Evolutionary conservation across 1,140 invertebrate species (phyloP).

Genomic region (Hydropsyche tenuis): DNA sequence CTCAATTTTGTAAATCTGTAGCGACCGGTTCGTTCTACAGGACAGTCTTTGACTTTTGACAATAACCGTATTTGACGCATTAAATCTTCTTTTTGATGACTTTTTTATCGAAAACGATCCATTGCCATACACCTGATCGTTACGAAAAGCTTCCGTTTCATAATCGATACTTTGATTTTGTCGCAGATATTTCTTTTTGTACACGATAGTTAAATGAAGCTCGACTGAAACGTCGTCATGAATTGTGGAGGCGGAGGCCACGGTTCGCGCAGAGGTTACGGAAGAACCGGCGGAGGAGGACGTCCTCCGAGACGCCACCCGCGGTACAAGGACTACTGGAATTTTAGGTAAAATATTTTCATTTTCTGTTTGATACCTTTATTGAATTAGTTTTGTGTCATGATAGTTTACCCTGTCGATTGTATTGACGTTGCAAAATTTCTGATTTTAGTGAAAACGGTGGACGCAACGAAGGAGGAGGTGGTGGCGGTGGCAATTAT

Average conservation of each 20-base stretch:
- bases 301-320: slow-evolving; percentile 45
- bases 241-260: slow-evolving; percentile 45
- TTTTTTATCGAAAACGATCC: no score
- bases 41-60: no score
- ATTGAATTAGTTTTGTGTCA: no score
- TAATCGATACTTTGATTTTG: no score
- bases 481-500: slow-evolving; percentile 39
- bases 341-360: slow-evolving; percentile 48
- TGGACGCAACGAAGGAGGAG: slow-evolving; percentile 41
- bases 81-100: no score
- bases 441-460: slow-evolving; percentile 38
- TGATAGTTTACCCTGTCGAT: no score
- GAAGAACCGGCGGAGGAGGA: slow-evolving; percentile 45
- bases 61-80: no score
- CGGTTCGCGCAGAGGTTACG: slow-evolving; percentile 45
- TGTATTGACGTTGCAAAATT: neutral
- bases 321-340: slow-evolving; percentile 48
- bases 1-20: no score
- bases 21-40: no score
- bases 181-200: neutral
- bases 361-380: neutral
- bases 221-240: slow-evolving; percentile 21
- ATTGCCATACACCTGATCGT: no score
- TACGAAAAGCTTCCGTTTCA: no score
- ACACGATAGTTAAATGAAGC: neutral